Evolutionary conservation across 1,140 invertebrate species (phyloP), one percentile per base, ranked within the genome.

Genomic region (Brachionus asplanchnoidis): DNA sequence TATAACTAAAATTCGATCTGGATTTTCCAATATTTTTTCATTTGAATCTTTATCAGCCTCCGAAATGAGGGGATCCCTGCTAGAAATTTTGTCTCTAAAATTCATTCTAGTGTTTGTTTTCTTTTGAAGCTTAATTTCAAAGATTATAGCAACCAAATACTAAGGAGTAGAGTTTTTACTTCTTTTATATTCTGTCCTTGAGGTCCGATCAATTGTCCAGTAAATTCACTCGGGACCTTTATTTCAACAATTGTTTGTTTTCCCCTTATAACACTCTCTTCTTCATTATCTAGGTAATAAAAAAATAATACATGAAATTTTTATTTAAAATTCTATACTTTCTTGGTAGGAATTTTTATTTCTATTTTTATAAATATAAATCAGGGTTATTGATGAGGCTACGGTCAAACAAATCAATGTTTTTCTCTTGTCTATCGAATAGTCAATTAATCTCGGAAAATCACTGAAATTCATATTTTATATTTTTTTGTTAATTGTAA

Each of bases 171-270:
- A 68, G 32, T 40, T 42, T 26, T 44, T 79, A 88, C 88, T 87
- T 88, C 70, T 85, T 88, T 89, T 12, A 89, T 88, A 12, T 68
- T 86, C 36, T 86, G 84, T 8, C 88, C 88, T 85, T 87, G 86
- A 42, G 86, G 66, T 14, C 88, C 88, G 42, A 88, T 89, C 20
- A 89, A 70, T n/a, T 85, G 73, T 3, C 88, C 87, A n/a, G 87
- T 87, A 50, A 85, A 86, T 78, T 87, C 86, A 1, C 85, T 68
- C 8, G 88, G 88, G 11, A 89, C 86, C 23, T 86, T 85, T 1
- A 89, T 85, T 70, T 89, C 87, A 53, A 89, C 87, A 11, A 87
- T 85, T 12, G 88, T 88, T 60, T 88, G 88, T 56, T 87, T 79
- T 12, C 87, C 86, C 11, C 87, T 87, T 9, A 86, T 85, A 3